Percentiles rank a stretch among this genome's conserved stretches.
These are phyloP conservation scores for Gymnodraco acuticeps DNA, from an alignment of 2,797 vertebrate species.

Conservation along the genomic window DNA sequence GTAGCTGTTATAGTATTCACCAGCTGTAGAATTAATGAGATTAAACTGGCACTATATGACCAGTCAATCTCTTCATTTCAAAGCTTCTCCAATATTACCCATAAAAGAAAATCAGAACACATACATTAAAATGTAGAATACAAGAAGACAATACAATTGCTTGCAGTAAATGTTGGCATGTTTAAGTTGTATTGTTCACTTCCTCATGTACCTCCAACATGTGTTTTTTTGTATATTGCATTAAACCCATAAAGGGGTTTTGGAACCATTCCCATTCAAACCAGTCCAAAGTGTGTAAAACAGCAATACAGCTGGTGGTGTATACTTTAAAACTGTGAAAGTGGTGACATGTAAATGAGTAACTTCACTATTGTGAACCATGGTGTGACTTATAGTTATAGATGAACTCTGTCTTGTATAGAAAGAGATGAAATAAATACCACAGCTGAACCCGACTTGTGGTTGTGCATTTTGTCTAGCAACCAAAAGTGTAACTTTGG, in stretches of 20 bases:
- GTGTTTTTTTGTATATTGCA: not conserved
- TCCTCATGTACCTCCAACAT: conserved; percentile 1
- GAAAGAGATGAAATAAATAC: conserved; percentile 62
- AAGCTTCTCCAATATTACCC: not conserved
- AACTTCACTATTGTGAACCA: conserved; percentile 26
- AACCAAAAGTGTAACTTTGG: not conserved
- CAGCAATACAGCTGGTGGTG: conserved; percentile 68
- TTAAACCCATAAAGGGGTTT: conserved; percentile 8
- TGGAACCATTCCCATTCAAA: conserved; percentile 34
- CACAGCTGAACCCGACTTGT: conserved; percentile 10
- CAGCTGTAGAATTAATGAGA: conserved; percentile 32
- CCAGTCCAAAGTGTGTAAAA: conserved; percentile 63
- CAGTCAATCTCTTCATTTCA: not conserved
- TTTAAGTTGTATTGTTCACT: conserved; percentile 20
- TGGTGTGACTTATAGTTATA: conserved; percentile 30
- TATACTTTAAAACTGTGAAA: conserved; percentile 63
- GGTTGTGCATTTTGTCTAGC: not conserved
- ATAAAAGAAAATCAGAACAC: not conserved
- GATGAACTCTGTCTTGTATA: conserved; percentile 24
- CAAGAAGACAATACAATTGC: conserved; percentile 1
- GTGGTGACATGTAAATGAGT: conserved; percentile 30
- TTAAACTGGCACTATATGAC: not conserved
- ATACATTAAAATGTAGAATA: not conserved
- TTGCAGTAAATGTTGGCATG: conserved; percentile 19
- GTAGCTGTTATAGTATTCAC: conserved; percentile 21